phyloP scores from a whole-genome alignment of 2,113 vertebrate genomes.

The Acrocephalus kingi region DNA sequence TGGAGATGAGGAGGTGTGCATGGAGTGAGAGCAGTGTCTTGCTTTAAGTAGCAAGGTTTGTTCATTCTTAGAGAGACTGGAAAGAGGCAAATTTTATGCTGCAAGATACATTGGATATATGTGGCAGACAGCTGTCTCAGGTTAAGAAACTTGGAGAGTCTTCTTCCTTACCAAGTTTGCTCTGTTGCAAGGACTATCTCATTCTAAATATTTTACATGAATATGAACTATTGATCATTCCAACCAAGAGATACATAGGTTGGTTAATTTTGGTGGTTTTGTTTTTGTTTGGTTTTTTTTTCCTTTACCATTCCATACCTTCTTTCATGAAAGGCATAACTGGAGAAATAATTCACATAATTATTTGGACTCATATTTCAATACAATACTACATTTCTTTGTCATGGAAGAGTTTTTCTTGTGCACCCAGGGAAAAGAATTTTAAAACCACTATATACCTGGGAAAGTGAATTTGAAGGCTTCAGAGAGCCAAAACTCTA shows the following conservation, averaged over 20 bases:
- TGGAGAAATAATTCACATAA: background rate
- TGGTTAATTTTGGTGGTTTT: background rate
- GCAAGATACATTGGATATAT: background rate
- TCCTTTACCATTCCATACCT: background rate
- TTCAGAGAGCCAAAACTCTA: background rate
- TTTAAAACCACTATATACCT: background rate
- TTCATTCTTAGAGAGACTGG: background rate
- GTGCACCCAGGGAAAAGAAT: background rate
- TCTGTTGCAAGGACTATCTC: background rate
- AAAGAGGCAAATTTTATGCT: background rate
- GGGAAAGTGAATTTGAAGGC: background rate
- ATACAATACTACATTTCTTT: background rate
- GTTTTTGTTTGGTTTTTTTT: background rate
- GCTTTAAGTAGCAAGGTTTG: background rate
- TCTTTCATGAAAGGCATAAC: background rate
- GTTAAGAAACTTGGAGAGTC: background rate
- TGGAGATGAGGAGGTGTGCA: background rate
- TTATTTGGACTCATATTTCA: background rate
- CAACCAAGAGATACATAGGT: background rate
- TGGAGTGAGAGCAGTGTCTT: background rate
- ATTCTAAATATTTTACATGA: background rate
- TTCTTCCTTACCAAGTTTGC: background rate
- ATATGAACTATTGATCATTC: background rate
- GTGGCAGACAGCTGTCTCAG: background rate
- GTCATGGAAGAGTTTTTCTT: background rate